Evolutionary conservation across 2,888 invertebrate species (phyloP).

Genomic region (Sesamia inferens): DNA sequence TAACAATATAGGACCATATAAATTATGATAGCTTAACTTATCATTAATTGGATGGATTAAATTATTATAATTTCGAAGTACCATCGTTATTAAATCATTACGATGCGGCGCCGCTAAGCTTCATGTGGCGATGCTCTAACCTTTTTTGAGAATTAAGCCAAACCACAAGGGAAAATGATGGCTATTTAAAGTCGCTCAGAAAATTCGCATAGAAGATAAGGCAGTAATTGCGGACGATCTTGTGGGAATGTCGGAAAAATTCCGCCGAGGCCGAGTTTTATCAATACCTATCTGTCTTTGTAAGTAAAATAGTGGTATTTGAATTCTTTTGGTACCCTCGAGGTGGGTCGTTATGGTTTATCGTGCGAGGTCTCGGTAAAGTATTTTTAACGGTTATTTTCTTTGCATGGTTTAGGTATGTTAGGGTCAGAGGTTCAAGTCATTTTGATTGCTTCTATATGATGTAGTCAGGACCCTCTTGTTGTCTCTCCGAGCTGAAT

Average conservation of each 20-base stretch:
- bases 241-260: slow-evolving; percentile 74
- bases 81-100: background rate
- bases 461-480: too few relatives aligned
- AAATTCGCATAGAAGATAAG: slow-evolving; percentile 85
- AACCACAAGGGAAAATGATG: slow-evolving; percentile 81
- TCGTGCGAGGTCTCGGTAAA: slow-evolving; percentile 25
- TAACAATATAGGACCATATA: background rate
- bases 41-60: background rate
- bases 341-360: slow-evolving; percentile 49
- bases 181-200: slow-evolving; percentile 86
- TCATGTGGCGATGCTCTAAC: slow-evolving; percentile 42
- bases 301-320: slow-evolving; percentile 68
- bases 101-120: background rate
- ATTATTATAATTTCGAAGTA: background rate
- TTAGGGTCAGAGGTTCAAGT: background rate
- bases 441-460: background rate
- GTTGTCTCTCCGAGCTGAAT: too few relatives aligned
- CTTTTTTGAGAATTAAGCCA: slow-evolving; percentile 75
- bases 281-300: slow-evolving; percentile 65
- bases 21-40: background rate
- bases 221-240: slow-evolving; percentile 82
- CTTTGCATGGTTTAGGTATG: slow-evolving; percentile 6
- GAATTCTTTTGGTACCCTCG: slow-evolving; percentile 58
- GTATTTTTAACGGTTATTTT: slow-evolving; percentile 26
- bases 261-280: slow-evolving; percentile 70